phyloP scores from a whole-genome alignment of 2,113 vertebrate species.

The Ctenodactylus gundi region DNA sequence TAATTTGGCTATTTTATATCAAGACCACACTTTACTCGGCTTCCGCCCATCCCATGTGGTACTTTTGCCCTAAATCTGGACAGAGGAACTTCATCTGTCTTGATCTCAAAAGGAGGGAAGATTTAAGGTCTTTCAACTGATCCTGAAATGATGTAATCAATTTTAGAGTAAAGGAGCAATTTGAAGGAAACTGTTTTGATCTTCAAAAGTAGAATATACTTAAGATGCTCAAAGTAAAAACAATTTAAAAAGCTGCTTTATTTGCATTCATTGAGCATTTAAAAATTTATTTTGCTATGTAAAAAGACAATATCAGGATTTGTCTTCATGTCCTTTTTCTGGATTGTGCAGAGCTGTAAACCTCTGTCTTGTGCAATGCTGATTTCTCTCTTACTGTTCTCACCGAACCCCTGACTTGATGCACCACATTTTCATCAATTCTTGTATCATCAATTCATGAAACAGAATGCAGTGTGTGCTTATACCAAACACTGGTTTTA shows the following conservation, averaged over 20 bases:
- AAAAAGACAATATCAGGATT: background rate
- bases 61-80: background rate
- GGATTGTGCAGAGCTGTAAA: background rate
- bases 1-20: slow-evolving; percentile 9
- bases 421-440: too few relatives aligned
- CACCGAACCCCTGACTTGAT: background rate
- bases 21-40: background rate
- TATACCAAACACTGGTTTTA: background rate
- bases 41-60: background rate
- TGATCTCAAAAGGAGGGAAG: background rate
- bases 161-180: slow-evolving; percentile 10
- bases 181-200: background rate
- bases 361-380: background rate
- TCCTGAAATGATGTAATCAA: background rate
- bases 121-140: background rate
- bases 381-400: background rate
- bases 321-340: background rate
- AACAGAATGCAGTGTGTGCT: background rate
- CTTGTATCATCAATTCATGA: too few relatives aligned
- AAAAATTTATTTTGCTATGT: background rate
- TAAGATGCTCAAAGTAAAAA: background rate
- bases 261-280: background rate
- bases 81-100: background rate
- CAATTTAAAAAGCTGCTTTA: background rate
- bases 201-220: background rate